phyloP scores from a whole-genome alignment of 2,797 vertebrate genomes.

The Gorsachius magnificus region DNA sequence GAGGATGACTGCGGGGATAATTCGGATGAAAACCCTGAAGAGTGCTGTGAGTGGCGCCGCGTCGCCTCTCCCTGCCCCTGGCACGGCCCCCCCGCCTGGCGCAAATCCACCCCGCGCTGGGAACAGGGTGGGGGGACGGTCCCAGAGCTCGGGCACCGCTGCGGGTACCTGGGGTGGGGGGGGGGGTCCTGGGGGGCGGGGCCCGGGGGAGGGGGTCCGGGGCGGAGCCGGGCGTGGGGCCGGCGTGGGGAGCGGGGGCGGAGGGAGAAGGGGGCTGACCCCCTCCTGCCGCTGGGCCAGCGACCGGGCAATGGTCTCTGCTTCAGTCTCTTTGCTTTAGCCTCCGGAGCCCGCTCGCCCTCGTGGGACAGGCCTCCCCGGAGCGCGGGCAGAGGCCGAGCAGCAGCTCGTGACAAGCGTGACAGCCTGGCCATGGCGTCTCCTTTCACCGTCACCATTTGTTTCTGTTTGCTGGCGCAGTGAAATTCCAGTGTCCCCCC shows the following conservation, averaged over 20 bases:
- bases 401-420: conserved; percentile 13
- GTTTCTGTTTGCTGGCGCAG: conserved; percentile 67
- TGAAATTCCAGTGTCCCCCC: conserved; percentile 90
- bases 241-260: neutral
- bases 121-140: neutral
- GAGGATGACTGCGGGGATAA: conserved; percentile 96
- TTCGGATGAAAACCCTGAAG: conserved; percentile 89
- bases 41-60: conserved; percentile 81
- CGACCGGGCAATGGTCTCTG: neutral
- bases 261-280: neutral
- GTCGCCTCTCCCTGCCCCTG: neutral
- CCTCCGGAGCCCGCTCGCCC: neutral
- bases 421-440: conserved; percentile 22
- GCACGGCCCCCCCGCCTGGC: neutral
- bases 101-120: accelerated
- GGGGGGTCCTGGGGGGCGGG: neutral
- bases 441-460: conserved; percentile 48
- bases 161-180: accelerated
- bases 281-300: neutral
- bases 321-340: conserved; percentile 60
- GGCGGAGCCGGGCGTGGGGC: neutral
- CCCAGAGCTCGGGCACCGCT: neutral
- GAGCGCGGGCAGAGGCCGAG: conserved; percentile 34
- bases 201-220: neutral
- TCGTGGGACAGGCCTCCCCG: conserved; percentile 3